phyloP scores from a whole-genome alignment of 2,797 vertebrate species.

The Acanthurus lineatus region DNA sequence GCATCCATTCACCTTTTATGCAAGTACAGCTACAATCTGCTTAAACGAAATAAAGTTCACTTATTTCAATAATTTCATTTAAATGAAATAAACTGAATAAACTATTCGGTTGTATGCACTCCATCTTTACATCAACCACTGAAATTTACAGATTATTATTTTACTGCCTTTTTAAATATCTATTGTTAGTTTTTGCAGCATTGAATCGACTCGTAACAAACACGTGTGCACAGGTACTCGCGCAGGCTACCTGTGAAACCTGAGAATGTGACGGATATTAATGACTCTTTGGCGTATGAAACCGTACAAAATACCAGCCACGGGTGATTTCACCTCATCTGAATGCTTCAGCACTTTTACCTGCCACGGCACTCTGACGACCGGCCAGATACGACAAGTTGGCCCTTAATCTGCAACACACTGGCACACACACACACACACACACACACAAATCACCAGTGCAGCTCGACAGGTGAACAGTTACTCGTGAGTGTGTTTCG shows the following conservation, averaged over 20 bases:
- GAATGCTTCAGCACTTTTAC: conserved; percentile 61
- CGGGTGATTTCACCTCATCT: conserved; percentile 76
- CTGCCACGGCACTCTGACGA: conserved; percentile 38
- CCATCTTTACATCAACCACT: not conserved
- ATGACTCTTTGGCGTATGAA: conserved; percentile 76
- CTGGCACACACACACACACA: conserved; percentile 27
- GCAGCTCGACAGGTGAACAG: conserved; percentile 57
- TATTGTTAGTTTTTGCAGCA: not conserved
- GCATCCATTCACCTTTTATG: not conserved
- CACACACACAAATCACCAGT: conserved; percentile 38
- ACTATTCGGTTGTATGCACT: not conserved
- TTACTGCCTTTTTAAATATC: not conserved
- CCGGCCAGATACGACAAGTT: conserved; percentile 33
- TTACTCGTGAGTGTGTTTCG: conserved; percentile 46
- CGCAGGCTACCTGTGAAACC: conserved; percentile 69
- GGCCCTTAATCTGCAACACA: conserved; percentile 32
- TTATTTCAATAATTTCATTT: no score
- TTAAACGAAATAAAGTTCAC: no score
- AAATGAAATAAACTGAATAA: not conserved
- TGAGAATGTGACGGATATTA: conserved; percentile 76
- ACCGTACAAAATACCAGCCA: conserved; percentile 62
- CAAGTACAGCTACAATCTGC: not conserved
- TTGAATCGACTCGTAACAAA: conserved; percentile 18
- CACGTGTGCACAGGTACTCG: conserved; percentile 40
- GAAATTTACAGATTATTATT: not conserved